phyloP scores from a whole-genome alignment of 1,140 invertebrate species.

The Aphis craccivora region DNA sequence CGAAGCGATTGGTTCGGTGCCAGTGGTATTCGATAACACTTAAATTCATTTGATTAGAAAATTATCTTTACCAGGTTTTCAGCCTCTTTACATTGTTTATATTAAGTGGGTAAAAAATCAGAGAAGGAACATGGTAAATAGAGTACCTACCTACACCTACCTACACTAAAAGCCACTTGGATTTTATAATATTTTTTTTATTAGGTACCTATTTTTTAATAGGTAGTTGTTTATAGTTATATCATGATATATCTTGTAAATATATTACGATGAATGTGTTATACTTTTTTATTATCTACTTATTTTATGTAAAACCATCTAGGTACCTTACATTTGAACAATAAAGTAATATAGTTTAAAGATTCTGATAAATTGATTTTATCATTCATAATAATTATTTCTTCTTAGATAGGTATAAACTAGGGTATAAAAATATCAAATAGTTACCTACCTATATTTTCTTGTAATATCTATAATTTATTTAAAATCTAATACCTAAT shows the following conservation, averaged over 20 bases:
- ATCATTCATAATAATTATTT: not conserved
- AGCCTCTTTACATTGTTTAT: too few relatives aligned
- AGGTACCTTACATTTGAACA: not conserved
- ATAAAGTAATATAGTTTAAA: not conserved
- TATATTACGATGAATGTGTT: not conserved
- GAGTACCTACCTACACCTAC: too few relatives aligned
- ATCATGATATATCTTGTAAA: not conserved
- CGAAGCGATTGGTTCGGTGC: too few relatives aligned
- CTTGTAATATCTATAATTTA: not conserved
- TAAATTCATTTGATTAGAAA: too few relatives aligned
- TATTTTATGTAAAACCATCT: not conserved
- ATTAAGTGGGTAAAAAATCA: too few relatives aligned
- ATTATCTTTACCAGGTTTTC: too few relatives aligned
- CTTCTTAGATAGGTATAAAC: not conserved
- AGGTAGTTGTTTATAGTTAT: too few relatives aligned
- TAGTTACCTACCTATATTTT: not conserved
- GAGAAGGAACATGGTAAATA: too few relatives aligned
- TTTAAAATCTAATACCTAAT: not conserved
- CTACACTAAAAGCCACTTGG: not conserved
- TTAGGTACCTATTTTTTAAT: too few relatives aligned
- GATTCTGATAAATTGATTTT: not conserved
- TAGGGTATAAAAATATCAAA: not conserved
- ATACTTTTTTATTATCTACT: not conserved
- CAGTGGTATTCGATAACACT: too few relatives aligned
- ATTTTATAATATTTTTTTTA: not conserved